phyloP scores from a whole-genome alignment of 2,888 invertebrate species.

The Byasa hedistus region DNA sequence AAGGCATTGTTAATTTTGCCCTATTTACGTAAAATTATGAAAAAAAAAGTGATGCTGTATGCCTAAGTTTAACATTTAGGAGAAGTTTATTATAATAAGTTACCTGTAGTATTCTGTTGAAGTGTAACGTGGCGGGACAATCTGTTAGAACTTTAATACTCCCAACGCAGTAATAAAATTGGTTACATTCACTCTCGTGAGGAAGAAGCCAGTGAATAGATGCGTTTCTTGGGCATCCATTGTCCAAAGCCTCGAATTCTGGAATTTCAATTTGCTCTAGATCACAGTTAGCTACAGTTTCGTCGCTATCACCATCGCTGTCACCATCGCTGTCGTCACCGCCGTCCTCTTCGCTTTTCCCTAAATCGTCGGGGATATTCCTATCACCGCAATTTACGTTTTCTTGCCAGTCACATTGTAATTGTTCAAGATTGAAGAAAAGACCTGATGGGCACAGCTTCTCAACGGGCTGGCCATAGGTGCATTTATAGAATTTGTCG shows the following conservation, averaged over 20 bases:
- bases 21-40: too few species aligned
- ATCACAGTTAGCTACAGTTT: slow-evolving; percentile 1
- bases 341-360: slow-evolving; percentile 4
- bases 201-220: slow-evolving; percentile 61
- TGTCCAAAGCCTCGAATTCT: slow-evolving; percentile 45
- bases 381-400: slow-evolving; percentile 79
- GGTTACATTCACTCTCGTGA: slow-evolving; percentile 51
- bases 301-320: neutral
- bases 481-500: slow-evolving; percentile 83
- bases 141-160: slow-evolving; percentile 46
- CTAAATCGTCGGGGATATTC: slow-evolving; percentile 18
- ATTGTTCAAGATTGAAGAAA: slow-evolving; percentile 75
- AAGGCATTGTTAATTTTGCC: too few species aligned
- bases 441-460: slow-evolving; percentile 78
- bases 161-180: slow-evolving; percentile 66
- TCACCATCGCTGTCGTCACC: neutral
- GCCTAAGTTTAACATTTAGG: neutral
- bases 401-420: slow-evolving; percentile 81
- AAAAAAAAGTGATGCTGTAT: neutral
- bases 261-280: slow-evolving; percentile 2
- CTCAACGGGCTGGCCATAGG: slow-evolving; percentile 81
- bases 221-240: slow-evolving; percentile 62
- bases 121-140: slow-evolving; percentile 50
- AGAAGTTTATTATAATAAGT: slow-evolving; percentile 19
- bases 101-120: slow-evolving; percentile 58